Base-by-base conservation (phyloP, 2,888 invertebrate genomes). In the Strigamia crassipes region DNA sequence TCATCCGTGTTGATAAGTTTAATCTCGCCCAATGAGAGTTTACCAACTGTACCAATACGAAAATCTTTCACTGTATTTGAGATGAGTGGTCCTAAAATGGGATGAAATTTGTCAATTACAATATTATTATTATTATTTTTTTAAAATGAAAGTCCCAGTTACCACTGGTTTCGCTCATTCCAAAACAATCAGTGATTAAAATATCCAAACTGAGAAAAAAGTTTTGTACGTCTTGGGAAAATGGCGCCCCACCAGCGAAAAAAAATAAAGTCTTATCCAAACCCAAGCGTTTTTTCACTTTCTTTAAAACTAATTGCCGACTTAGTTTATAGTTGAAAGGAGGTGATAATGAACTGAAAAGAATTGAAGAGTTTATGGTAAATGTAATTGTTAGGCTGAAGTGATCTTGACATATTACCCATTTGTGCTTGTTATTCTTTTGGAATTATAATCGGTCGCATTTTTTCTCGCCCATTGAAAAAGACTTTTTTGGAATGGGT, bases 161-260 rank as follows among this genome's bases (percentile, higher is more conserved):
- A 81, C 81, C 81, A 23, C 31, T 27, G 4, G 27, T 41, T 81
- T 81, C 81, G 34, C 61, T 81, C 61, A 81, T 56, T 13, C 81
- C 81, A 81, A 34, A 81, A 31, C 56, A 21, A 27, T 81, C 81
- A 5, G 61, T 27, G 10, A 81, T 61, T 15, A 81, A 9, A 21
- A 81, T 34, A 34, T 66, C 34, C 10, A 81, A 34, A 34, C 27
- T 31, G 38, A 38, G 15, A 82, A 78, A 96, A 89, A 94, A 96
- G 86, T 93, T 93, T 87, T 96, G 93, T 15, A 96, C 91, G 34
- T 96, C 96, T 0, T 91, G 90, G 0, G 93, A 92, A 84, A 96
- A 91, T 0, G 97, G 96, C 0, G 97, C 97, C 0, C 96, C 97
- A 0, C 94, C 94, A 2, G 94, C 93, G 81, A 92, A 90, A 86